Conservation (phyloP, 1,140 invertebrate species). For the Notospermus geniculatus region DNA sequence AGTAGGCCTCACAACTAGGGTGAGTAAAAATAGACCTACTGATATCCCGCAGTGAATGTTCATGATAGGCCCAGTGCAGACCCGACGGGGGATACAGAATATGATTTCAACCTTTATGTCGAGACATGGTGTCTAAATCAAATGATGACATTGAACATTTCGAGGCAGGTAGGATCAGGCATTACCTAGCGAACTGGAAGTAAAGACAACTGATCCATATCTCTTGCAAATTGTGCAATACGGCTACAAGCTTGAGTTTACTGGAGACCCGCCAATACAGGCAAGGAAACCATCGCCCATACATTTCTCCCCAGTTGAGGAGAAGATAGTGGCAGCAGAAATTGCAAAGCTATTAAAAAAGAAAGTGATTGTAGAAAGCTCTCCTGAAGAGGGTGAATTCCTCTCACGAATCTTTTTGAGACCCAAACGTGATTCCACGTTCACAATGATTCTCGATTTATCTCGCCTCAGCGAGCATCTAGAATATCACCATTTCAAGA, state of each 20-base stretch:
- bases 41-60: too few relatives aligned
- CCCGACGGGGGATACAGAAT: too few relatives aligned
- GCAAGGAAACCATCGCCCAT: neutral
- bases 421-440: constrained; percentile 8
- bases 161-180: neutral
- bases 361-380: neutral
- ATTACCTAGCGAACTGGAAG: neutral
- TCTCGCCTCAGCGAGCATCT: constrained; percentile 2
- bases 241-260: constrained; percentile 5
- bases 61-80: too few relatives aligned
- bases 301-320: neutral
- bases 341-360: constrained; percentile 11
- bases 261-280: neutral
- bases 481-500: constrained; percentile 14
- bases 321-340: neutral
- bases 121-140: too few relatives aligned
- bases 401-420: constrained; percentile 10
- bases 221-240: constrained; percentile 1
- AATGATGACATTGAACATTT: constrained; percentile 1
- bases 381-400: constrained; percentile 11
- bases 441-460: constrained; percentile 13
- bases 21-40: too few relatives aligned
- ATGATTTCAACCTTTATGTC: too few relatives aligned
- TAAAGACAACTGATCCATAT: neutral
- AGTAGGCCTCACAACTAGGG: too few relatives aligned